Evolutionary conservation across 2,888 invertebrate species (phyloP).

Genomic region (Zaprionus obscuricornis): DNA sequence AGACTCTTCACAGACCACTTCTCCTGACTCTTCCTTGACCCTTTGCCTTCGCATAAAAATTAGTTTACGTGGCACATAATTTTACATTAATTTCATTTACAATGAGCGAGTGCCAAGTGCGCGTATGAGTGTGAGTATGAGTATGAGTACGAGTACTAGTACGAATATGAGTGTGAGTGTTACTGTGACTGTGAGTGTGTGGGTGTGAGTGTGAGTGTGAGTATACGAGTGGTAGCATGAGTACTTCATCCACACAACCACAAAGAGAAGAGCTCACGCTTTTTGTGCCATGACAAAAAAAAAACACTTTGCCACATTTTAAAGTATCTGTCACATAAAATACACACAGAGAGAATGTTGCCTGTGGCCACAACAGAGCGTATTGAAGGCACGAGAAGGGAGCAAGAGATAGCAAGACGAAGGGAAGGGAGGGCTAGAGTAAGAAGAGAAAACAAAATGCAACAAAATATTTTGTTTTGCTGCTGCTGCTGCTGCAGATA

Average conservation of each 20-base stretch:
- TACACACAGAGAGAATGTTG: constrained; percentile 41
- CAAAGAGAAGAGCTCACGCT: constrained; percentile 3
- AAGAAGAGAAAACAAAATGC: constrained; percentile 56
- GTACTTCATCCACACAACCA: constrained; percentile 13
- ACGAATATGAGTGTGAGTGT: constrained; percentile 11
- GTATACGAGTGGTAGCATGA: background rate
- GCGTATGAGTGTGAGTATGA: background rate
- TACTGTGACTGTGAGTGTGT: constrained; percentile 6
- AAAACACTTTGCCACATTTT: constrained; percentile 71
- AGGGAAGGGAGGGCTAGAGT: background rate
- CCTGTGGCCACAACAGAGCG: background rate
- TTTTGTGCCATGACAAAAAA: constrained; percentile 37
- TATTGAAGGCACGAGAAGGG: constrained; percentile 25
- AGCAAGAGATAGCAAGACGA: background rate
- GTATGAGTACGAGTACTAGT: background rate
- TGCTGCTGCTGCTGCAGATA: constrained; percentile 20
- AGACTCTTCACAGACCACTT: constrained; percentile 12
- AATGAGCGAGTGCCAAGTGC: constrained; percentile 33
- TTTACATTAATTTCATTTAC: constrained; percentile 67
- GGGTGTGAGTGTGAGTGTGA: background rate
- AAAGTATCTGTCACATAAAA: constrained; percentile 72
- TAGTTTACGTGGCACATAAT: constrained; percentile 75
- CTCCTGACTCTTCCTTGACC: background rate
- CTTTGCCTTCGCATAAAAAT: constrained; percentile 53
- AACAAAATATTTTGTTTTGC: constrained; percentile 71